Evolutionary conservation across 2,888 invertebrate species (phyloP), one percentile per base, ranked within the genome.

Genomic region (Yponomeuta sedellus): DNA sequence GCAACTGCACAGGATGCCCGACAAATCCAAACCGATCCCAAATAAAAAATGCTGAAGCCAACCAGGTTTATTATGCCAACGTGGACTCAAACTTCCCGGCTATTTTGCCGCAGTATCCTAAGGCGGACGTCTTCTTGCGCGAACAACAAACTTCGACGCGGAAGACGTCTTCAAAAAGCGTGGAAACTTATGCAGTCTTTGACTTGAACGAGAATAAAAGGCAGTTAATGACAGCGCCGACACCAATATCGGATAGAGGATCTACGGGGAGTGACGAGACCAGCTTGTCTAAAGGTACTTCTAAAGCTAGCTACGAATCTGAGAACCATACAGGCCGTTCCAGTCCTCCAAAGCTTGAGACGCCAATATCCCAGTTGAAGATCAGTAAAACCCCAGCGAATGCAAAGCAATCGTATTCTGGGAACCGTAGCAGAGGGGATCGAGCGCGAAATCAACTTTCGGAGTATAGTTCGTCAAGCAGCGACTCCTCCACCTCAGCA

Each of bases 161-260:
- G 1, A 34, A 34, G 34, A 52, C 44, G 16, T 16, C 44, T 52
- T 16, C 16, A 16, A 52, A 16, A 3, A 77, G 77, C 1, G 39
- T 59, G 11, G 19, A 39, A 2, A 34, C 82, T 0, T 83, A 85
- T 69, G 81, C 75, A 70, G 86, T 89, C 22, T 88, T 81, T 72
- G 88, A 91, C 72, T 70, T 88, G 62, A 85, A 89, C 67, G 87
- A 88, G 57, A 85, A 88, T 64, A 77, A 77, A 1, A 88, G 89
- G 70, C 85, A 84, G 67, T 40, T 82, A 4, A 87, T 89, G 87
- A 74, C 78, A 0, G 77, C 87, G 8, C 79, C 83, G 63, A 74
- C 84, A 75, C 86, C 68, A 5, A 16, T 11, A 1, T 6, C 61
- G 16, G 44, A 52, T 16, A 12, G 44, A 52, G 44, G 16, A 8